phyloP scores from a whole-genome alignment of 2,113 vertebrate species.

The Phaethornis superciliosus region DNA sequence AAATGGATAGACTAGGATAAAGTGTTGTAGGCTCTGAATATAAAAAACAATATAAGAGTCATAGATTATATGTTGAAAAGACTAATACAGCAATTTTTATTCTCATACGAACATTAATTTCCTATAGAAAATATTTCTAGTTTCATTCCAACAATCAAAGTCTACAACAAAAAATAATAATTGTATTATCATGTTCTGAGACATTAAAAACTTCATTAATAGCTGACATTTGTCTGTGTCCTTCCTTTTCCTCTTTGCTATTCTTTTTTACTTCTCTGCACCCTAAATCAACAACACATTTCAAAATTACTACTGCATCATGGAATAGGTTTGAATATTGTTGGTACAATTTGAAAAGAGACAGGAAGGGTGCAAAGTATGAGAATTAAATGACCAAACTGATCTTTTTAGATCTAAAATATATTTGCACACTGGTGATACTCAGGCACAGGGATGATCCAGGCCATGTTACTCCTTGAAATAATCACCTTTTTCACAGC shows the following conservation, averaged over 20 bases:
- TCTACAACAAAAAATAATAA: neutral
- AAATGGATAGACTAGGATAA: neutral
- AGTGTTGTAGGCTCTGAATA: neutral
- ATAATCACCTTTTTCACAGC: neutral
- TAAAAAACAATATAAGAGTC: neutral
- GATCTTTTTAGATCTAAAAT: neutral
- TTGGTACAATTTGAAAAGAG: neutral
- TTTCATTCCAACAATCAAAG: neutral
- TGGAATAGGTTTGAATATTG: neutral
- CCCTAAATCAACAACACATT: neutral
- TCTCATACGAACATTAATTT: neutral
- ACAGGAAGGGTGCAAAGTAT: neutral
- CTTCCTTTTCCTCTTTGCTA: neutral
- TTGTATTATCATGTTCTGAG: neutral
- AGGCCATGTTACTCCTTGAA: neutral
- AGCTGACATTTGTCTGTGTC: neutral
- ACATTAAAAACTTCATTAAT: neutral
- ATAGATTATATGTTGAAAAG: neutral
- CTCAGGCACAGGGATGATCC: neutral
- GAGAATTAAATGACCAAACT: neutral
- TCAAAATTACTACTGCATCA: neutral
- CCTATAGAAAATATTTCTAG: neutral
- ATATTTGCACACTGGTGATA: neutral
- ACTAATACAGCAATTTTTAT: neutral
- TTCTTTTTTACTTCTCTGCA: neutral